phyloP scores from a whole-genome alignment of 2,888 invertebrate genomes.

The Drosophila kuntzei region DNA sequence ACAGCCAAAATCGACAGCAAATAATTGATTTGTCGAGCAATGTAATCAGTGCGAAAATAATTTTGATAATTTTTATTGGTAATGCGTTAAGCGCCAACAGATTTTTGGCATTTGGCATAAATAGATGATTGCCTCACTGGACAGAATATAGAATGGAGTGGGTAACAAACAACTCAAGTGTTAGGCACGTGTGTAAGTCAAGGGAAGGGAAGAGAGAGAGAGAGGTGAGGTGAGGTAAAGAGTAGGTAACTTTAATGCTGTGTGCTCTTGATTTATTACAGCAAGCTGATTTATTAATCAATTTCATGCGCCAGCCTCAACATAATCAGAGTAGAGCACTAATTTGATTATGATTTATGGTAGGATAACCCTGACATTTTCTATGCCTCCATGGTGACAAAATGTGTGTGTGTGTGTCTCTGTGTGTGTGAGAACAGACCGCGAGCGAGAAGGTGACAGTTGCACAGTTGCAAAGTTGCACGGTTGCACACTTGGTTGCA shows the following conservation, averaged over 20 bases:
- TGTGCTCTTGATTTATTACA: slow-evolving; percentile 62
- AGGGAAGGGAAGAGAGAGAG: background rate
- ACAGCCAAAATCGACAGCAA: slow-evolving; percentile 60
- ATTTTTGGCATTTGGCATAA: slow-evolving; percentile 45
- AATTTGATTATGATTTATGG: slow-evolving; percentile 80
- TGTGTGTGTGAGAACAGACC: slow-evolving; percentile 1
- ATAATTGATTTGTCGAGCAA: slow-evolving; percentile 70
- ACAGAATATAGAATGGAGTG: background rate
- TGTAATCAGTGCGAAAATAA: slow-evolving; percentile 55
- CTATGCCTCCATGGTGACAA: slow-evolving; percentile 21
- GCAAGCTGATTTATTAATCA: slow-evolving; percentile 72
- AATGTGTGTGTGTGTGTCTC: slow-evolving; percentile 1
- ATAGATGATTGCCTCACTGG: slow-evolving; percentile 38
- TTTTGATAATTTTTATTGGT: slow-evolving; percentile 70
- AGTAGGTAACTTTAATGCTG: slow-evolving; percentile 3
- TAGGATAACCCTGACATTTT: slow-evolving; percentile 46
- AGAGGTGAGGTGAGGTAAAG: no score
- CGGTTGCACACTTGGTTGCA: slow-evolving; percentile 39
- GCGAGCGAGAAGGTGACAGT: background rate
- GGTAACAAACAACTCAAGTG: slow-evolving; percentile 37
- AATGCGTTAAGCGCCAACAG: slow-evolving; percentile 64
- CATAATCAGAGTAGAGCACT: slow-evolving; percentile 62
- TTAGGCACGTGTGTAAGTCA: slow-evolving; percentile 25
- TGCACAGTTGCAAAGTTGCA: slow-evolving; percentile 1
- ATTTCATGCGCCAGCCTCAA: slow-evolving; percentile 67